Conservation (phyloP, 1,140 invertebrate genomes). For the Aphelinus atriplicis region DNA sequence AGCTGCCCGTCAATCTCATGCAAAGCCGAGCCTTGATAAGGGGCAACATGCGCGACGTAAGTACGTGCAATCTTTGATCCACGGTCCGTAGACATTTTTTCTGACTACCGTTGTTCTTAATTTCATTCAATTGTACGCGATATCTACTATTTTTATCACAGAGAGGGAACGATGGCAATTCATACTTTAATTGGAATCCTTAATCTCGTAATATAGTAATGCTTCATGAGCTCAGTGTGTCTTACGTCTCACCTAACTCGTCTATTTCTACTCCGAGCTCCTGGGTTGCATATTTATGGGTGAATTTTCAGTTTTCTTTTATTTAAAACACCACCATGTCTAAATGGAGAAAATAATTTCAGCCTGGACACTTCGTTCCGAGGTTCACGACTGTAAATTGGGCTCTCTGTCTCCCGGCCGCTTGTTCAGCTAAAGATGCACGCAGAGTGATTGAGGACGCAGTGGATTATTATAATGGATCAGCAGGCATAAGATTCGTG, state of each 20-base stretch:
- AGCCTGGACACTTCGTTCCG: conserved; percentile 77
- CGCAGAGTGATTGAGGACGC: conserved; percentile 68
- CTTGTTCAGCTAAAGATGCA: conserved; percentile 70
- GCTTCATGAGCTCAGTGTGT: too few relatives aligned
- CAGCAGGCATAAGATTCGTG: conserved; percentile 67
- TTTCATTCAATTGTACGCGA: too few relatives aligned
- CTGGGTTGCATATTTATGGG: too few relatives aligned
- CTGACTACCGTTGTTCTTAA: too few relatives aligned
- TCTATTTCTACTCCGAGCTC: conserved; percentile 7
- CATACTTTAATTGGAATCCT: too few relatives aligned
- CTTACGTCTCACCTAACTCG: background rate
- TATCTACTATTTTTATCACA: too few relatives aligned
- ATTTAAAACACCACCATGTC: conserved; percentile 25
- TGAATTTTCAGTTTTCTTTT: background rate
- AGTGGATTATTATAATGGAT: conserved; percentile 69
- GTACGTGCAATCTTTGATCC: conserved; percentile 47
- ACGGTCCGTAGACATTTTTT: too few relatives aligned
- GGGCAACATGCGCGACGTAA: conserved; percentile 73
- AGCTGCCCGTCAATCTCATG: conserved; percentile 69
- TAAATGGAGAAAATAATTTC: conserved; percentile 43
- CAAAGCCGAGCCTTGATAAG: conserved; percentile 71
- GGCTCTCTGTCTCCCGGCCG: conserved; percentile 74
- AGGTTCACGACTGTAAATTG: conserved; percentile 75
- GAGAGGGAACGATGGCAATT: too few relatives aligned
- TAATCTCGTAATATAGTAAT: too few relatives aligned